A percentile compares a stretch with the other conserved stretches of the same genome.
phyloP scores from a whole-genome alignment of 1,140 invertebrate species.

The Leptopilina boulardi region DNA sequence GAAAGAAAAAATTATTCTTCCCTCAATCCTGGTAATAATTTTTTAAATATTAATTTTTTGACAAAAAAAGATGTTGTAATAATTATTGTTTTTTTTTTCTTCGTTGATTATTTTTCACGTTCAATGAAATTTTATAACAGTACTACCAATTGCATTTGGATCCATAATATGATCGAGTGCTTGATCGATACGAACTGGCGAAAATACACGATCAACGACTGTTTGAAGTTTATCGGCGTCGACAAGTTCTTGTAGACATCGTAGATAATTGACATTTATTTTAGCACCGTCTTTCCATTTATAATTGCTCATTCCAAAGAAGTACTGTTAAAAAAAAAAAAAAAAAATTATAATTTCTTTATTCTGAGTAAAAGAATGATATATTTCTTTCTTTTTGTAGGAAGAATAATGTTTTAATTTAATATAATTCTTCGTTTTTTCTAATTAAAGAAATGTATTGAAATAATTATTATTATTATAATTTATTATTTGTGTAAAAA shows the following conservation, averaged over 20 bases:
- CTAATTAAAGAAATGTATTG: too few species aligned
- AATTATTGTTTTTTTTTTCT: background rate
- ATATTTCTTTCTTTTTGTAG: slow-evolving; percentile 8
- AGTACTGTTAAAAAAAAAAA: slow-evolving; percentile 60
- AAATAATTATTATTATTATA: too few species aligned
- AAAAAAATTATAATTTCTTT: background rate
- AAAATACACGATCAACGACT: slow-evolving; percentile 81
- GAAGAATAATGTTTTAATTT: too few species aligned
- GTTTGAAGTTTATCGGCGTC: slow-evolving; percentile 78
- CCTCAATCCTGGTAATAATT: background rate
- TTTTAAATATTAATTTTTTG: slow-evolving; percentile 27
- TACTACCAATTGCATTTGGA: slow-evolving; percentile 83
- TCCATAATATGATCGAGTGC: slow-evolving; percentile 82
- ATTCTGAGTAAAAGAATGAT: slow-evolving; percentile 38
- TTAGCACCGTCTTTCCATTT: slow-evolving; percentile 74
- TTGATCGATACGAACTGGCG: slow-evolving; percentile 82
- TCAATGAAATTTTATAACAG: slow-evolving; percentile 83
- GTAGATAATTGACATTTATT: slow-evolving; percentile 73
- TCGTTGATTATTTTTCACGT: slow-evolving; percentile 24
- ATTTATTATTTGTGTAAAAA: too few species aligned
- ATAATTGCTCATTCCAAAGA: slow-evolving; percentile 67
- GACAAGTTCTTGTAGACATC: slow-evolving; percentile 75
- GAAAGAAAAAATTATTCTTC: background rate
- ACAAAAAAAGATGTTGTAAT: background rate
- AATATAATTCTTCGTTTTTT: too few species aligned